phyloP scores from a whole-genome alignment of 2,113 vertebrate genomes.

The Setophaga kirtlandii region DNA sequence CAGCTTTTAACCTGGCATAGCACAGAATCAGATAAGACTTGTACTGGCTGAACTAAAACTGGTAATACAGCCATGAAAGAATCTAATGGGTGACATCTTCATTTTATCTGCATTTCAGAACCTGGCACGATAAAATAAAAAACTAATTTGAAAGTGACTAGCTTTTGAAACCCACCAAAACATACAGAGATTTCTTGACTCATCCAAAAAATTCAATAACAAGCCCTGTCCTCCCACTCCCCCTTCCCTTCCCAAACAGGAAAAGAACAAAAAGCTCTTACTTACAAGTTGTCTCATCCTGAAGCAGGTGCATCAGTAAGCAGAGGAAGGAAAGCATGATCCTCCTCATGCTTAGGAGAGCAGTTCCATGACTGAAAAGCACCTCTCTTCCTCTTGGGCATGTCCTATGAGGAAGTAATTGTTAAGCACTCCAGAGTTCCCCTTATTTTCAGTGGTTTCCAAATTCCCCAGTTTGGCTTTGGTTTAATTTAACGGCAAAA shows the following conservation, averaged over 20 bases:
- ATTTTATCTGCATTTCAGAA: not conserved
- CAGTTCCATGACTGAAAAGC: constrained; percentile 46
- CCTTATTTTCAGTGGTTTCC: not conserved
- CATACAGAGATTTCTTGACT: not conserved
- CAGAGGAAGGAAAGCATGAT: constrained; percentile 9
- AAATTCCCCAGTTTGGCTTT: constrained; percentile 3
- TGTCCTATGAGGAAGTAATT: constrained; percentile 48
- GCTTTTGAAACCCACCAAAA: not conserved
- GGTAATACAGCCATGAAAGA: not conserved
- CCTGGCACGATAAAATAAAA: not conserved
- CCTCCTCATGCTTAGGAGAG: constrained; percentile 25
- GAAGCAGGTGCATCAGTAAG: constrained; percentile 51
- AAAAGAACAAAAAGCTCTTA: not conserved
- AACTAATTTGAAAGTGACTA: not conserved
- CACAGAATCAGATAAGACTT: not conserved
- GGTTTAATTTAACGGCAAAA: constrained; percentile 7
- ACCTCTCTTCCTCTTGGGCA: constrained; percentile 41
- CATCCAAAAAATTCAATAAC: not conserved
- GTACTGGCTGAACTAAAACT: not conserved
- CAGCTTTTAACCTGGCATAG: not conserved
- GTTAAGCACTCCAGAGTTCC: constrained; percentile 23
- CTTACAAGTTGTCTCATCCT: constrained; percentile 53
- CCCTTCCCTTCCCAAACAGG: fast-evolving
- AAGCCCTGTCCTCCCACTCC: not conserved
- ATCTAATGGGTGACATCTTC: not conserved